These are phyloP conservation scores for Geophilus truncorum DNA, from an alignment of 2,888 invertebrate genomes.

Conservation along the genomic window DNA sequence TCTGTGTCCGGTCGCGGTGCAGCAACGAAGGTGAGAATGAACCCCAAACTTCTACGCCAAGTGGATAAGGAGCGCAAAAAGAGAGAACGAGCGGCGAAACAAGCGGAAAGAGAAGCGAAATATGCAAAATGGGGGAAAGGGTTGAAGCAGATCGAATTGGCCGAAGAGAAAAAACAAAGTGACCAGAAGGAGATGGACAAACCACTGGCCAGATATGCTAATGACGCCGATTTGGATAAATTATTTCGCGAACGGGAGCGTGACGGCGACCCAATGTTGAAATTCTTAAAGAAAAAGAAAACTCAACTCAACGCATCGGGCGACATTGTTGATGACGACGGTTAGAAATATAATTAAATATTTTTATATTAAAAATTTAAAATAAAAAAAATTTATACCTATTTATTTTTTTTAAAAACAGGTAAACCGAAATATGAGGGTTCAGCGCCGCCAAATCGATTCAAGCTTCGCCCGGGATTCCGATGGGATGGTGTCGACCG, in stretches of 20 bases:
- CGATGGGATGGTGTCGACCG: conserved; percentile 98
- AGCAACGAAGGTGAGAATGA: no score
- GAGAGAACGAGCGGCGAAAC: conserved; percentile 62
- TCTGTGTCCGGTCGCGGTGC: conserved; percentile 68
- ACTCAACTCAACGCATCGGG: neutral
- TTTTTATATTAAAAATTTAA: neutral
- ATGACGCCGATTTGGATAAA: conserved; percentile 81
- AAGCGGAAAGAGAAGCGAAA: conserved; percentile 61
- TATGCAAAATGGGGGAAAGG: conserved; percentile 48
- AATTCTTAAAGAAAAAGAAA: conserved; percentile 71
- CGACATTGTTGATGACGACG: neutral
- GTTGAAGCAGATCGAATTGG: conserved; percentile 70
- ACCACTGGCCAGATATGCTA: conserved; percentile 81
- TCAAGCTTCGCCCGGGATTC: conserved; percentile 84
- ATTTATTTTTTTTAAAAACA: conserved; percentile 42
- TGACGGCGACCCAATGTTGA: conserved; percentile 90
- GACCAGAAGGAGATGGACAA: conserved; percentile 80
- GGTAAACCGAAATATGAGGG: conserved; percentile 64
- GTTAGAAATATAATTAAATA: neutral
- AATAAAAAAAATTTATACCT: neutral
- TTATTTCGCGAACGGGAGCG: conserved; percentile 67
- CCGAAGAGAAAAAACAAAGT: conserved; percentile 63
- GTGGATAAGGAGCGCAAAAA: conserved; percentile 64
- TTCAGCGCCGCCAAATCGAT: conserved; percentile 79
- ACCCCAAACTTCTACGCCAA: conserved; percentile 67